These are phyloP conservation scores for Catocala sponsa DNA, from an alignment of 2,888 invertebrate species.

Conservation along the genomic window DNA sequence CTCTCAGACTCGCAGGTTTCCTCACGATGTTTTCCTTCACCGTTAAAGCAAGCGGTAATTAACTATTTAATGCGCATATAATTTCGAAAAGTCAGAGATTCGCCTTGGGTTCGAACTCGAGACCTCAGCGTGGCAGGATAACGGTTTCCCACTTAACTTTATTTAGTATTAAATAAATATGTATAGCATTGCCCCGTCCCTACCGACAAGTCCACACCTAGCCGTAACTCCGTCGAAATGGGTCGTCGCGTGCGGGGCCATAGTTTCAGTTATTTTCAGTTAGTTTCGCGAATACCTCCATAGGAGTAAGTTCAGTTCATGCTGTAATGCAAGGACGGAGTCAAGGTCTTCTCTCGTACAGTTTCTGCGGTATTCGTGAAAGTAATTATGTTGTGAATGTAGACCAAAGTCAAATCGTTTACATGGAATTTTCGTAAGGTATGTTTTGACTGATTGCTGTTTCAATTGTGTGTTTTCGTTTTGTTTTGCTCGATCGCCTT, in stretches of 20 bases:
- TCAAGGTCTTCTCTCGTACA: slow-evolving; percentile 29
- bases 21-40: too few relatives aligned
- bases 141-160: too few relatives aligned
- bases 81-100: too few relatives aligned
- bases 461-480: background rate
- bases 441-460: background rate
- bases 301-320: slow-evolving; percentile 32
- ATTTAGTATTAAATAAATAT: background rate
- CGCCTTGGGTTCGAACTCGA: too few relatives aligned
- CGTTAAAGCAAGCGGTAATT: too few relatives aligned
- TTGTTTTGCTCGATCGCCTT: background rate
- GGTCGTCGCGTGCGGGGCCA: slow-evolving; percentile 46
- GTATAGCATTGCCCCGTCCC: too few relatives aligned
- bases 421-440: slow-evolving; percentile 16
- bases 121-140: too few relatives aligned
- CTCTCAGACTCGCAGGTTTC: too few relatives aligned
- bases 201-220: slow-evolving; percentile 9
- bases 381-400: slow-evolving; percentile 1
- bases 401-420: slow-evolving; percentile 4
- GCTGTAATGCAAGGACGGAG: slow-evolving; percentile 32
- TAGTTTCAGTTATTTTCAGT: slow-evolving; percentile 22
- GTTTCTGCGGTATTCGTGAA: slow-evolving; percentile 8
- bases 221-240: slow-evolving; percentile 29
- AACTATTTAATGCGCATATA: too few relatives aligned
- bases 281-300: slow-evolving; percentile 47